Conservation (phyloP, 2,888 invertebrate species). For the Ophion obscuratus region DNA sequence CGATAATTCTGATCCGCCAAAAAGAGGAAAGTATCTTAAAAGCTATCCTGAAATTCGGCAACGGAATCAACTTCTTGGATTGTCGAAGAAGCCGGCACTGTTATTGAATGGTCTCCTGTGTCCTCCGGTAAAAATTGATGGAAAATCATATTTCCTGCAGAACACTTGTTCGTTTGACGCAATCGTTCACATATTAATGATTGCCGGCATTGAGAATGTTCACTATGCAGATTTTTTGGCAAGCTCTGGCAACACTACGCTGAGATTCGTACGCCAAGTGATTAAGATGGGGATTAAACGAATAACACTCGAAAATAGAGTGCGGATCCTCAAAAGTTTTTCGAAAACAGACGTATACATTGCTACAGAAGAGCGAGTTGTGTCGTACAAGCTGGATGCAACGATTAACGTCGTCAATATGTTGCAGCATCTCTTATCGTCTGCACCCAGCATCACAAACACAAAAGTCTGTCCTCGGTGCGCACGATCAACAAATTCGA, state of each 20-base stretch:
- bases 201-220: conserved; percentile 20
- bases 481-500: not conserved
- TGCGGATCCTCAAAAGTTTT: too few relatives aligned
- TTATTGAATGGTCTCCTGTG: conserved; percentile 11
- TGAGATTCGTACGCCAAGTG: too few relatives aligned
- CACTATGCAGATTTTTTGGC: conserved; percentile 22
- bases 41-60: conserved; percentile 27
- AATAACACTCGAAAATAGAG: too few relatives aligned
- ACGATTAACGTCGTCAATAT: not conserved
- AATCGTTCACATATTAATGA: conserved; percentile 29
- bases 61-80: not conserved
- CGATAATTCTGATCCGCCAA: too few relatives aligned
- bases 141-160: not conserved
- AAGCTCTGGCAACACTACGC: not conserved
- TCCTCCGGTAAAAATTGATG: not conserved
- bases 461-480: not conserved
- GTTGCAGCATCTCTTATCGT: not conserved
- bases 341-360: too few relatives aligned
- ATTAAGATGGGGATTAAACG: too few relatives aligned
- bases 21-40: not conserved
- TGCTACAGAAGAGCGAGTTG: not conserved
- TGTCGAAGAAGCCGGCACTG: conserved; percentile 11
- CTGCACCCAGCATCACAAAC: conserved; percentile 4
- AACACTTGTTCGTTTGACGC: conserved; percentile 50
- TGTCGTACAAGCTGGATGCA: conserved; percentile 4